phyloP scores from a whole-genome alignment of 2,113 vertebrate species.

The Solenodon paradoxus region DNA sequence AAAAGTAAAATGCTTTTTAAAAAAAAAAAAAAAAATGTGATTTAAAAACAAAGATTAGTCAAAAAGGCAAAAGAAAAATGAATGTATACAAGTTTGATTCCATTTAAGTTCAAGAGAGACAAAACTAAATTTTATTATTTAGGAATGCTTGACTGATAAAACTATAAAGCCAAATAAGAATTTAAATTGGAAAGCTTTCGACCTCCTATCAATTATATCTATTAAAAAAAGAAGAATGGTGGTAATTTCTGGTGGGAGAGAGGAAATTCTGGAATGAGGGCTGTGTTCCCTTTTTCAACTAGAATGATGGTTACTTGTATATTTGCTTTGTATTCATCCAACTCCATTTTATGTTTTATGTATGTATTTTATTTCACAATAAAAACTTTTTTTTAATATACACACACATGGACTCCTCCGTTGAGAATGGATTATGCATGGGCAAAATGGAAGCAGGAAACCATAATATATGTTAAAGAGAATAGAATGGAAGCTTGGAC shows the following conservation, averaged over 20 bases:
- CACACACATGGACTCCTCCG: not conserved
- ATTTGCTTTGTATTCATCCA: not conserved
- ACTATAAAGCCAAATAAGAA: not conserved
- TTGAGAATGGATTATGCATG: not conserved
- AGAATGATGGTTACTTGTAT: not conserved
- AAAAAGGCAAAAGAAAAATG: not conserved
- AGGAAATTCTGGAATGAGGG: not conserved
- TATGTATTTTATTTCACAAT: not conserved
- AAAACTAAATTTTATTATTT: not conserved
- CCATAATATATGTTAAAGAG: fast-evolving
- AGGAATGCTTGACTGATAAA: not conserved
- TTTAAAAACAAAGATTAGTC: not conserved
- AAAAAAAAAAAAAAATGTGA: no score
- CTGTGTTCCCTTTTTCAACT: not conserved
- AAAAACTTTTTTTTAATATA: not conserved
- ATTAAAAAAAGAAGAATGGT: not conserved
- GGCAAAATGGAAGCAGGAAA: not conserved
- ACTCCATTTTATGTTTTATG: not conserved
- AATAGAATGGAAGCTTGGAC: not conserved
- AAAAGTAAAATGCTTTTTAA: no score
- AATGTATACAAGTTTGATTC: not conserved
- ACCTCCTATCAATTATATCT: not conserved
- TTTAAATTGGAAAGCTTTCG: not conserved
- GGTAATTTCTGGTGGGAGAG: not conserved
- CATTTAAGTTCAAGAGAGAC: not conserved